These are phyloP conservation scores for Cariama cristata DNA, from an alignment of 2,113 vertebrate genomes.

Conservation along the genomic window DNA sequence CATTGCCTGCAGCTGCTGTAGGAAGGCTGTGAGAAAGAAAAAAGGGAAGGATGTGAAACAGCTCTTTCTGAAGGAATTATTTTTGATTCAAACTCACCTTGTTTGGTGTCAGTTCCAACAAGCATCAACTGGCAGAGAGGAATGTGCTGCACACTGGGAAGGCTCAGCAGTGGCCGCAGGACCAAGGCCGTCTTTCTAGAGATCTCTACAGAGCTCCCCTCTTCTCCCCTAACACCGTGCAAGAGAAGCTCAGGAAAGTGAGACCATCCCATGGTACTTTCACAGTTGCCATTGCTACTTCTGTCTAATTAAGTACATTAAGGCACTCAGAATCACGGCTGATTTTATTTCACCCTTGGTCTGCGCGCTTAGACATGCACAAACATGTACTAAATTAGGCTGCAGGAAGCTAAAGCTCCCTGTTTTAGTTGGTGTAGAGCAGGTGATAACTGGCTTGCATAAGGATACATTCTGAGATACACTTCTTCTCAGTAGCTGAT, in stretches of 20 bases:
- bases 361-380: background rate
- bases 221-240: background rate
- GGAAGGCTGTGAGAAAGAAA: background rate
- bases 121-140: background rate
- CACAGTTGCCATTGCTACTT: background rate
- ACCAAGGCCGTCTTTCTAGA: background rate
- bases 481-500: background rate
- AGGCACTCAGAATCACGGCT: background rate
- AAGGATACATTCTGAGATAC: background rate
- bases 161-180: background rate
- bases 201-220: background rate
- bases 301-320: background rate
- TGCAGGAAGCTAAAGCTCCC: background rate
- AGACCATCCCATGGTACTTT: background rate
- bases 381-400: background rate
- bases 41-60: background rate
- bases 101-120: background rate
- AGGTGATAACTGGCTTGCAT: background rate
- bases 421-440: background rate
- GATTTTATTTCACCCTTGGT: background rate
- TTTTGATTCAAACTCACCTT: background rate
- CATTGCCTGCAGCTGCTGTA: background rate
- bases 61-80: background rate
- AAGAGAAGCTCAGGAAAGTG: background rate
- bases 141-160: background rate